Conservation (phyloP, 2,797 vertebrate genomes). For the Lacerta bilineata region DNA sequence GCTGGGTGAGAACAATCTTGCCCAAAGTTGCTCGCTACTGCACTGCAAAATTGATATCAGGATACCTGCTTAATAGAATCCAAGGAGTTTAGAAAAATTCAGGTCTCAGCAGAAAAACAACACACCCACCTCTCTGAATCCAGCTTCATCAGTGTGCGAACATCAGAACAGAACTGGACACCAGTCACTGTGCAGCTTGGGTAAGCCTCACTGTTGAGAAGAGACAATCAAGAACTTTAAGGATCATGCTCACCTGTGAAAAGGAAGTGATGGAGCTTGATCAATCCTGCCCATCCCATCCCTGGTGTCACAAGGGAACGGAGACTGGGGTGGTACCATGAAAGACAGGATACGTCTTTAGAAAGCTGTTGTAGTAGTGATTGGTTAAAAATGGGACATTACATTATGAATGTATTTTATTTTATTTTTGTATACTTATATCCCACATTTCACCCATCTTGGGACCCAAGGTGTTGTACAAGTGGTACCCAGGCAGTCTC, state of each 20-base stretch:
- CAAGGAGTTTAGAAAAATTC: background rate
- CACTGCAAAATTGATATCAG: background rate
- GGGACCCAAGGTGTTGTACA: no score
- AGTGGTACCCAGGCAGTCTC: background rate
- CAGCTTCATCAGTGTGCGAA: slow-evolving; percentile 92
- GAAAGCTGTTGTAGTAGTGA: background rate
- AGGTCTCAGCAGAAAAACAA: accelerated
- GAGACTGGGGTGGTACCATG: background rate
- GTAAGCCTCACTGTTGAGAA: slow-evolving; percentile 90
- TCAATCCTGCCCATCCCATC: background rate
- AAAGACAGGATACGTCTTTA: background rate
- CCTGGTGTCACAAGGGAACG: background rate
- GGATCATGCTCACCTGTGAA: no score
- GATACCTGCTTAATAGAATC: background rate
- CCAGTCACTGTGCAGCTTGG: slow-evolving; percentile 94
- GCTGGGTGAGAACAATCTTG: background rate
- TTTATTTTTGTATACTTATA: no score
- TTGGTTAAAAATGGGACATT: background rate
- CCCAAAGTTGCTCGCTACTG: background rate
- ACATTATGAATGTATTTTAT: background rate
- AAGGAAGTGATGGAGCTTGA: background rate
- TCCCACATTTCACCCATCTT: no score
- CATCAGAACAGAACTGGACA: slow-evolving; percentile 94
- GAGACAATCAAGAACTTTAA: accelerated
- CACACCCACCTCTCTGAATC: slow-evolving; percentile 90